Evolutionary conservation across 2,797 vertebrate genomes (phyloP).

Genomic region (Iguana delicatissima): DNA sequence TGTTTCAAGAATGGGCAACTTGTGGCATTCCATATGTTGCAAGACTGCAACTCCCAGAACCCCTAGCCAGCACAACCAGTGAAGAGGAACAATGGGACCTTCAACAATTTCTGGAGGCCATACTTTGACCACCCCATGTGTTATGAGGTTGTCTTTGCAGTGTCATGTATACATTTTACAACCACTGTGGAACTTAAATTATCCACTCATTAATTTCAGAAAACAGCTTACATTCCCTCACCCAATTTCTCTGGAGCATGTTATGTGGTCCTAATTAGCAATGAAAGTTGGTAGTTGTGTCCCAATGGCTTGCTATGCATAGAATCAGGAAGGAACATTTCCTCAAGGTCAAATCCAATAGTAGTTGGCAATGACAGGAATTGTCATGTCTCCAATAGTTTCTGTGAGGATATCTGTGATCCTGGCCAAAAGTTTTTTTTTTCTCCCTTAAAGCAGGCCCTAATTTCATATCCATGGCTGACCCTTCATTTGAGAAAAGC

Average conservation of each 20-base stretch:
- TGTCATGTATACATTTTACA: background rate
- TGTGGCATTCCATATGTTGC: no score
- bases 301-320: background rate
- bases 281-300: background rate
- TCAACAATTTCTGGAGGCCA: no score
- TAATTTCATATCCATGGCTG: constrained; percentile 62
- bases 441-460: constrained; percentile 14
- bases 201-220: background rate
- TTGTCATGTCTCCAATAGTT: constrained; percentile 3
- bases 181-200: background rate
- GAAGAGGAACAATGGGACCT: no score
- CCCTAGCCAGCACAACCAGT: no score
- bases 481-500: constrained; percentile 64
- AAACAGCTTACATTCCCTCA: background rate
- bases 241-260: background rate
- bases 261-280: background rate
- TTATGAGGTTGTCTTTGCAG: background rate
- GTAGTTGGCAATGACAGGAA: background rate
- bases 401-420: constrained; percentile 21
- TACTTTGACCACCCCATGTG: no score
- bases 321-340: background rate
- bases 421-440: constrained; percentile 38
- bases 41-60: no score
- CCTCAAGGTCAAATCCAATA: constrained; percentile 18
- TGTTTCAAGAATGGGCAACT: background rate